These are phyloP conservation scores for Lacerta bilineata DNA, from an alignment of 2,797 vertebrate genomes.

Conservation along the genomic window DNA sequence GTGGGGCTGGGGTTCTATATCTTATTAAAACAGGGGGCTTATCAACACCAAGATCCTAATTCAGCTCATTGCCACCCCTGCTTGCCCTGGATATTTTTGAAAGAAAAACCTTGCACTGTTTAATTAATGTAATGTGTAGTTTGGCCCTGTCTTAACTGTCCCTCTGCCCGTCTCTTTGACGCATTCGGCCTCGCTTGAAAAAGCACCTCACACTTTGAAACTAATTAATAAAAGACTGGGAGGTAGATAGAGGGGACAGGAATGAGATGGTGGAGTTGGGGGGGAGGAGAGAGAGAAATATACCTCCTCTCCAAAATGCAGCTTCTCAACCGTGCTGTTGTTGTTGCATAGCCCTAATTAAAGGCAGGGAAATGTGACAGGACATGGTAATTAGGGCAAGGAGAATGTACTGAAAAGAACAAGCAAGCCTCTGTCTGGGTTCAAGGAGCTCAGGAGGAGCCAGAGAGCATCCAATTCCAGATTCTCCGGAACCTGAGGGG, in stretches of 20 bases:
- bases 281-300: too few species aligned
- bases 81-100: too few species aligned
- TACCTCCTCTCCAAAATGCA: background rate
- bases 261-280: too few species aligned
- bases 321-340: background rate
- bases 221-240: background rate
- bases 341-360: conserved; percentile 6
- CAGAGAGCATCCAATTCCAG: background rate
- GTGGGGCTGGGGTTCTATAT: too few species aligned
- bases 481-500: conserved; percentile 3
- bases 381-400: conserved; percentile 5
- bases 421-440: conserved; percentile 27
- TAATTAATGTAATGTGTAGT: too few species aligned
- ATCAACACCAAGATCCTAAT: too few species aligned
- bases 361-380: conserved; percentile 5
- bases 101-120: too few species aligned
- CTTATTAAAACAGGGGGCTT: too few species aligned
- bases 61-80: too few species aligned
- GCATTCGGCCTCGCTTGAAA: background rate
- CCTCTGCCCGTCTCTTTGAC: background rate
- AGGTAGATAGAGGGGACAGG: background rate
- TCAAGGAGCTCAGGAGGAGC: background rate
- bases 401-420: background rate
- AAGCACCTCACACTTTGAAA: background rate
- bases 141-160: too few species aligned